Evolutionary conservation across 2,797 vertebrate species (phyloP), one percentile per base, ranked within the genome.

Genomic region (Moxostoma hubbsi): DNA sequence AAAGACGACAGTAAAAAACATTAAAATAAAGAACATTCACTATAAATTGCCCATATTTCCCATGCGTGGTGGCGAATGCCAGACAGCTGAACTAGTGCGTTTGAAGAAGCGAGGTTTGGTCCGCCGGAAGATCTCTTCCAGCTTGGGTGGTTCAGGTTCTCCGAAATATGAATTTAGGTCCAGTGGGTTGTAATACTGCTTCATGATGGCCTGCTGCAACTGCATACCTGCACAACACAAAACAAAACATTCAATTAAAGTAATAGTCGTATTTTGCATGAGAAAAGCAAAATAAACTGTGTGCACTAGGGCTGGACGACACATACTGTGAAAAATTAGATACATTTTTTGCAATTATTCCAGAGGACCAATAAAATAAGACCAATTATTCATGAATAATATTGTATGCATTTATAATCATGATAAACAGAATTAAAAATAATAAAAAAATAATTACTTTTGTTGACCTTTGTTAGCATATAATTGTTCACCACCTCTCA

Each of bases 21-120:
- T 7, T 7, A 24, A 50, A 2, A 10, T 7, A 36, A 47, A 9
- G 62, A 51, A 61, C 18, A 53, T 66, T 10, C 50, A 6, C n/a
- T 47, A n/a, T 55, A 69, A 83, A 57, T 79, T 62, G 10, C 59
- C 74, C 66, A 76, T 18, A 43, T 77, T 68, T 46, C 82, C 82
- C 67, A 73, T 11, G 7, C 54, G 81, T 0, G 96, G 98, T 0
- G 96, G 96, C 0, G 96, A 98, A 82, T 96, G 92, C 97, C 97
- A 99, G 6, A 97, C 96, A 0, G 98, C 97, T 0, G 97, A 99
- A 87, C 97, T 98, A 0, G 97, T 99, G 59, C 98, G 95, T 86
- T 98, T 98, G 78, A 96, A 95, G 87, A 96, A 99, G 5, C 96
- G 95, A 0, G 97, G 96, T 65, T 99, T 99, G 88, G 85, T 98